These are phyloP conservation scores for Chrysolina haemoptera DNA, from an alignment of 2,888 invertebrate genomes.

Conservation along the genomic window DNA sequence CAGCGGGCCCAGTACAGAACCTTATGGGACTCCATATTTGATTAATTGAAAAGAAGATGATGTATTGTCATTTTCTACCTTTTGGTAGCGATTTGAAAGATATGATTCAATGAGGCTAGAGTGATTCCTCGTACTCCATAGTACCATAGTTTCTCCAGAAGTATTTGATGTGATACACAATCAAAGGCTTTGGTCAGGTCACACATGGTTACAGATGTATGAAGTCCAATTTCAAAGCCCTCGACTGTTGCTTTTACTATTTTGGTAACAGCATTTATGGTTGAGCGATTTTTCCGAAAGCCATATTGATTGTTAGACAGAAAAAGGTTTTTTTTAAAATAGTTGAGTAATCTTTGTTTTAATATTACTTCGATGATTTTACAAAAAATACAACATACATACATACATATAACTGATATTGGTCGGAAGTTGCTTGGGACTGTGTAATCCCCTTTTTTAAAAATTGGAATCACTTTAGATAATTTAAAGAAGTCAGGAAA, in stretches of 20 bases:
- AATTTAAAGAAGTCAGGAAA: conserved; percentile 7
- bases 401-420: conserved; percentile 2
- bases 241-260: neutral
- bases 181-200: neutral
- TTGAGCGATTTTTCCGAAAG: neutral
- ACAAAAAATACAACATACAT: no score
- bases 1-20: no score
- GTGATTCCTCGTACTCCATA: no score
- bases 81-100: no score
- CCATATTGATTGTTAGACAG: no score
- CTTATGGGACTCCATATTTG: no score
- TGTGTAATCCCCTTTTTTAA: conserved; percentile 15
- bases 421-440: conserved; percentile 19
- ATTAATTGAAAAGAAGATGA: no score
- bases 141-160: no score
- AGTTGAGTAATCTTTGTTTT: conserved; percentile 1
- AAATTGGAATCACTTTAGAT: conserved; percentile 14
- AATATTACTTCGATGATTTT: neutral
- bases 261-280: neutral
- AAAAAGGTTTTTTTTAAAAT: neutral
- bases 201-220: conserved; percentile 6
- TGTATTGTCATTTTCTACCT: no score
- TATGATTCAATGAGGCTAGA: no score
- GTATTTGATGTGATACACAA: no score
- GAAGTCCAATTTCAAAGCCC: neutral